phyloP scores from a whole-genome alignment of 1,140 invertebrate genomes.

The Scaptomyza graminum region DNA sequence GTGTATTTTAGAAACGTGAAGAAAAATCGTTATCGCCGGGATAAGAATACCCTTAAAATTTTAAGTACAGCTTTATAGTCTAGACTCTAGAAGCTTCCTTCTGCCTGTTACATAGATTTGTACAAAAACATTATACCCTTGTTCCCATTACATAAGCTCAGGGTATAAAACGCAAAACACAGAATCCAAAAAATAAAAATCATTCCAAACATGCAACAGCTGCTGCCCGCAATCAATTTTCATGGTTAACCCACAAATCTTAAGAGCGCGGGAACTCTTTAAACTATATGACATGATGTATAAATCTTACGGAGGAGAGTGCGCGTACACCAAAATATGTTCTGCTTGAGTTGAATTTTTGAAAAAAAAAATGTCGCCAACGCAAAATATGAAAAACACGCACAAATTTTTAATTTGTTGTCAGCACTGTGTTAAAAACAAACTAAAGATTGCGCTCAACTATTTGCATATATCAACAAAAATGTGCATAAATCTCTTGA shows the following conservation, averaged over 20 bases:
- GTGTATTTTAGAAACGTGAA: too few species aligned
- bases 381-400: conserved; percentile 66
- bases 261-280: conserved; percentile 14
- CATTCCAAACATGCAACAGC: conserved; percentile 42
- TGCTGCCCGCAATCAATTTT: conserved; percentile 76
- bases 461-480: conserved; percentile 35
- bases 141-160: too few species aligned
- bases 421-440: conserved; percentile 48
- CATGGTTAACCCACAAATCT: conserved; percentile 69
- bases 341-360: conserved; percentile 9
- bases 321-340: conserved; percentile 39
- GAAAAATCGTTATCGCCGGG: too few species aligned
- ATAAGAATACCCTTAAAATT: too few species aligned
- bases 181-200: conserved; percentile 6
- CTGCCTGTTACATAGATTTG: too few species aligned
- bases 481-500: conserved; percentile 53
- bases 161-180: background rate
- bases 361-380: conserved; percentile 22
- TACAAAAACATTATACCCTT: too few species aligned
- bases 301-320: conserved; percentile 64
- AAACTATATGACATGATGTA: conserved; percentile 67
- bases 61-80: too few species aligned
- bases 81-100: too few species aligned
- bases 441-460: conserved; percentile 53
- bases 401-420: conserved; percentile 63